phyloP scores from a whole-genome alignment of 2,888 invertebrate genomes.

The Tricholauxania praeusta region DNA sequence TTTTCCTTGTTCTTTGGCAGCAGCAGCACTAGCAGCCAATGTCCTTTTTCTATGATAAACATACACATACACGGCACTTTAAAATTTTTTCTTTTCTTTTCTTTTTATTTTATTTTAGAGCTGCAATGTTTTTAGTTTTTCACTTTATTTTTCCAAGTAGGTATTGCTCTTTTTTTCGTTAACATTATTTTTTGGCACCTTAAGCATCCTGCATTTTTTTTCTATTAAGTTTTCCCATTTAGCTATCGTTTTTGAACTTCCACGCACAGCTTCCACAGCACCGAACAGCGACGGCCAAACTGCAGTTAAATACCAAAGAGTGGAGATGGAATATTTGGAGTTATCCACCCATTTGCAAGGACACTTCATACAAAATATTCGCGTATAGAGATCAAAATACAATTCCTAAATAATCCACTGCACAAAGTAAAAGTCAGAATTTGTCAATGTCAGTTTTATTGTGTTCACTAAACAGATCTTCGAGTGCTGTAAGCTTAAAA shows the following conservation, averaged over 20 bases:
- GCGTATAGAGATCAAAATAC: slow-evolving; percentile 15
- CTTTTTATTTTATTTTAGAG: neutral
- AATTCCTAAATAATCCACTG: neutral
- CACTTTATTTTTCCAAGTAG: too few species aligned
- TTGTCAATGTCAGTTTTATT: neutral
- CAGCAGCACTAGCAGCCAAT: slow-evolving; percentile 1
- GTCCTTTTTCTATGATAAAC: slow-evolving; percentile 1
- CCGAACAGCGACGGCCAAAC: neutral
- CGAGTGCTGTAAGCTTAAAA: too few species aligned
- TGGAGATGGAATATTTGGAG: neutral
- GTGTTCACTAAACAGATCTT: neutral
- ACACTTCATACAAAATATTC: slow-evolving; percentile 9
- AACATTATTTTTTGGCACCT: neutral
- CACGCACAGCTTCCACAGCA: neutral
- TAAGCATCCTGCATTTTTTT: neutral
- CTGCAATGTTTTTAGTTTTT: too few species aligned
- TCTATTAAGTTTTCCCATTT: neutral
- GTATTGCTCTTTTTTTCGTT: neutral
- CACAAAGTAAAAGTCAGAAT: slow-evolving; percentile 4
- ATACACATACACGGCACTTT: neutral
- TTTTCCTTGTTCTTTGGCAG: slow-evolving; percentile 14
- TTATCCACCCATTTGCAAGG: slow-evolving; percentile 18
- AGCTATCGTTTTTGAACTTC: neutral
- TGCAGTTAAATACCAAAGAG: neutral
- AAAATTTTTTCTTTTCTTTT: neutral